A percentile compares a stretch with the other conserved stretches of the same genome.
Conservation (phyloP, 2,113 vertebrate species). For the Erpornis zantholeuca region DNA sequence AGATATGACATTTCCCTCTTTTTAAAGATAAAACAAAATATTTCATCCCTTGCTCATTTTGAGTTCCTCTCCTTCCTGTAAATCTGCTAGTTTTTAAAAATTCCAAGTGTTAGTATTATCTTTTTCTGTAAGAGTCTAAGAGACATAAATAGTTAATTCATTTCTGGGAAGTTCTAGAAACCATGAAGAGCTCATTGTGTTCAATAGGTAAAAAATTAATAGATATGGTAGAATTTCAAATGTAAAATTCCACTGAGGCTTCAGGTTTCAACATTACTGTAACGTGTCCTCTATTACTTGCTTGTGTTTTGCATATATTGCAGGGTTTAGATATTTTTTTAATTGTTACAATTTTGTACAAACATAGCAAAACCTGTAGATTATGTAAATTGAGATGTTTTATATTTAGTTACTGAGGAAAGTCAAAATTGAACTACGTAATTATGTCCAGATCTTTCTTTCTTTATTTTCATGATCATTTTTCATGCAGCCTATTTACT, state of each 20-base stretch:
- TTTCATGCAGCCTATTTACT: background rate
- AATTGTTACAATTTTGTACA: constrained; percentile 24
- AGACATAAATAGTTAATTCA: background rate
- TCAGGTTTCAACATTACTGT: background rate
- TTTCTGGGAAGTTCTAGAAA: background rate
- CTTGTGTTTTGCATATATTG: constrained; percentile 6
- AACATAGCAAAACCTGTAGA: constrained; percentile 6
- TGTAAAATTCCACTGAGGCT: constrained; percentile 30
- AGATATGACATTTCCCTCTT: background rate
- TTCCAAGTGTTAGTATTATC: background rate
- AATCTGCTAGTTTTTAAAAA: background rate
- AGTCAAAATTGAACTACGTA: constrained; percentile 33
- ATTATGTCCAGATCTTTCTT: constrained; percentile 47
- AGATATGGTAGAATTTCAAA: constrained; percentile 46
- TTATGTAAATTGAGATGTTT: constrained; percentile 48
- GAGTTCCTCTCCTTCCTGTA: background rate
- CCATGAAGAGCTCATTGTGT: background rate
- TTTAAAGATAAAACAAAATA: background rate
- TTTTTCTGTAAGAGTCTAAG: background rate
- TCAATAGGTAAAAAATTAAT: constrained; percentile 21
- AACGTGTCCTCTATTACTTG: constrained; percentile 4
- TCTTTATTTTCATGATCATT: background rate
- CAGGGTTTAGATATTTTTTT: background rate
- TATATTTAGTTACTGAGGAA: constrained; percentile 31
- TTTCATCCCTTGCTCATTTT: background rate